Conservation (phyloP, 2,888 invertebrate genomes). For the Spicauda simplicius region DNA sequence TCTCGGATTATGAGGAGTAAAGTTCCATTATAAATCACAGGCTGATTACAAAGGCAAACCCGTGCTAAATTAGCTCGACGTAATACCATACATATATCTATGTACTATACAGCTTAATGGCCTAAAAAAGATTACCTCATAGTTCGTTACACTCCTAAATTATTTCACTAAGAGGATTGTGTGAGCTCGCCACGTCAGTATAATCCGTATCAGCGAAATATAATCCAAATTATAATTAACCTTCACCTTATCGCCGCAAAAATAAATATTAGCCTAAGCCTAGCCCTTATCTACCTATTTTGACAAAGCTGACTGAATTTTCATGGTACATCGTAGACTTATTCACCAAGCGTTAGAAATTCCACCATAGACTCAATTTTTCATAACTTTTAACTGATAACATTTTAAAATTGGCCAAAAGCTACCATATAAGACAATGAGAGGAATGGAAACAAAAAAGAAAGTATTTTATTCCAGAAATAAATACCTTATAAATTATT, state of each 20-base stretch:
- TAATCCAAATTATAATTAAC: slow-evolving; percentile 55
- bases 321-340: too few relatives aligned
- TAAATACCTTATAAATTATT: not conserved
- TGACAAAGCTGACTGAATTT: not conserved
- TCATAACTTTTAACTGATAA: too few relatives aligned
- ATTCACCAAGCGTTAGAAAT: too few relatives aligned
- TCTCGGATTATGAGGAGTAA: slow-evolving; percentile 57
- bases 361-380: too few relatives aligned
- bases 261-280: slow-evolving; percentile 53
- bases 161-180: slow-evolving; percentile 12
- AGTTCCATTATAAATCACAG: slow-evolving; percentile 62
- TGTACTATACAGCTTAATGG: not conserved
- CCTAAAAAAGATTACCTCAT: slow-evolving; percentile 24
- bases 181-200: slow-evolving; percentile 6
- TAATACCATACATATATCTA: not conserved
- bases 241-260: slow-evolving; percentile 68
- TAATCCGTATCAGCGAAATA: slow-evolving; percentile 22
- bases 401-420: too few relatives aligned
- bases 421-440: too few relatives aligned
- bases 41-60: slow-evolving; percentile 40
- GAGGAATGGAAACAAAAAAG: too few relatives aligned
- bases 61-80: slow-evolving; percentile 29
- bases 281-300: not conserved
- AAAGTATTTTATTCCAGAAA: not conserved
- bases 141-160: slow-evolving; percentile 6